These are phyloP conservation scores for Falco berigora DNA, from an alignment of 2,797 vertebrate species.

Conservation along the genomic window DNA sequence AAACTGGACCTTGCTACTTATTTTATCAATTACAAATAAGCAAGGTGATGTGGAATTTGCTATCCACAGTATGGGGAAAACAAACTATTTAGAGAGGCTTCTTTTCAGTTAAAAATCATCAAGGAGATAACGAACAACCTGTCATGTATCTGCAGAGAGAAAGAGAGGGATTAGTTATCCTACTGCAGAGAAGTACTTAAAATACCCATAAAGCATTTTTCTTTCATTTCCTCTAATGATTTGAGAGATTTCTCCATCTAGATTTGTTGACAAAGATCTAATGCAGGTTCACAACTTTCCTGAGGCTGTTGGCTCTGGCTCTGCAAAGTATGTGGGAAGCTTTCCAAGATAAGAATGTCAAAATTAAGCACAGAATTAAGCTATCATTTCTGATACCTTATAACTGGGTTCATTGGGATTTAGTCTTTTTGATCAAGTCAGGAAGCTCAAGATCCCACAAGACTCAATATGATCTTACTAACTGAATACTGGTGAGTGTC, in stretches of 20 bases:
- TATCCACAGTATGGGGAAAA: background rate
- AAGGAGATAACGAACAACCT: background rate
- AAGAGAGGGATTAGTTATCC: background rate
- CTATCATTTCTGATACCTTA: slow-evolving; percentile 40
- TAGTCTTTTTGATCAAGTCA: slow-evolving; percentile 29
- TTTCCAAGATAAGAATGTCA: slow-evolving; percentile 4
- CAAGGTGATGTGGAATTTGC: background rate
- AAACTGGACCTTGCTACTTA: background rate
- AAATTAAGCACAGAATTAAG: slow-evolving; percentile 17
- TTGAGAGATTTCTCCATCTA: background rate
- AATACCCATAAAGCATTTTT: background rate
- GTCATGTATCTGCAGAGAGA: background rate
- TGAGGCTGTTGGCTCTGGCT: background rate
- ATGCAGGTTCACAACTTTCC: background rate
- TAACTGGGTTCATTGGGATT: slow-evolving; percentile 37
- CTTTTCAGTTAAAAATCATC: background rate
- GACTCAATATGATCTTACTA: background rate
- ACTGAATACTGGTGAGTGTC: background rate
- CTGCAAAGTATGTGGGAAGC: background rate
- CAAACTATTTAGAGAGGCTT: too few relatives aligned
- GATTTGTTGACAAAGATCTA: background rate
- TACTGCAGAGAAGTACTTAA: background rate
- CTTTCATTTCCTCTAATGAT: background rate
- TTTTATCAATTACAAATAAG: background rate
- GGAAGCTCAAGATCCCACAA: background rate